These are phyloP conservation scores for Cygnus olor DNA, from an alignment of 2,797 vertebrate genomes.

Conservation along the genomic window DNA sequence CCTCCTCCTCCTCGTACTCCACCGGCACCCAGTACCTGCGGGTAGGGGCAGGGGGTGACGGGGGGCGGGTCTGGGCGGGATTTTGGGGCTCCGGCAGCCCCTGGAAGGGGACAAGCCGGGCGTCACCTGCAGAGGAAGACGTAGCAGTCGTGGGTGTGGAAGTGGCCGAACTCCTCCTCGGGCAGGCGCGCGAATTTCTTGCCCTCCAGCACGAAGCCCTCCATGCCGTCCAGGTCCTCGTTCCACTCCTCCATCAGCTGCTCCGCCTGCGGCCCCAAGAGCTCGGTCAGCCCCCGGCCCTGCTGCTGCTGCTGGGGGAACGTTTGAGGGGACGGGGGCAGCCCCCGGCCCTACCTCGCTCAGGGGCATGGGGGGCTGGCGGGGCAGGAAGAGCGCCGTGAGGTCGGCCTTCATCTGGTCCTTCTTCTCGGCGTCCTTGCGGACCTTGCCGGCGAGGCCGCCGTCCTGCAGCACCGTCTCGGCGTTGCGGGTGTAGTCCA, in stretches of 20 bases:
- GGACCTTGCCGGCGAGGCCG: constrained; percentile 90
- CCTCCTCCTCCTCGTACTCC: constrained; percentile 89
- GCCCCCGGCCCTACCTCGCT: constrained; percentile 74
- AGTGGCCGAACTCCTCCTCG: constrained; percentile 97
- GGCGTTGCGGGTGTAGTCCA: constrained; percentile 95
- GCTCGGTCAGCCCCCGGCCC: neutral
- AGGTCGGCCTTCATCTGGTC: constrained; percentile 98
- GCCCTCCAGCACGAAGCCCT: constrained; percentile 95
- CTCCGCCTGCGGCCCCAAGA: constrained; percentile 83
- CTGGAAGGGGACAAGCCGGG: accelerated
- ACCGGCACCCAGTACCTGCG: constrained; percentile 95
- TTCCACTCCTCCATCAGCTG: constrained; percentile 99
- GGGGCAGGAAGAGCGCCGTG: constrained; percentile 93
- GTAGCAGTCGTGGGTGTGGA: constrained; percentile 95
- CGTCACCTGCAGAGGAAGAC: constrained; percentile 96
- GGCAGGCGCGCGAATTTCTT: constrained; percentile 97
- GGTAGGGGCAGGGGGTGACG: neutral
- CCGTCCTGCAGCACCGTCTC: constrained; percentile 86
- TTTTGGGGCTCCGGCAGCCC: neutral
- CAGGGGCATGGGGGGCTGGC: constrained; percentile 93
- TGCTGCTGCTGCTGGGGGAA: too few species aligned
- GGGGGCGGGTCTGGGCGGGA: neutral
- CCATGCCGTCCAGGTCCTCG: constrained; percentile 97
- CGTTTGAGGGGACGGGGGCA: accelerated
- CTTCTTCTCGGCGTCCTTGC: constrained; percentile 91